Percentiles rank a stretch among this genome's conserved stretches.
Evolutionary conservation across 2,888 invertebrate genomes (phyloP).

Genomic region (Xanthorhoe designata): DNA sequence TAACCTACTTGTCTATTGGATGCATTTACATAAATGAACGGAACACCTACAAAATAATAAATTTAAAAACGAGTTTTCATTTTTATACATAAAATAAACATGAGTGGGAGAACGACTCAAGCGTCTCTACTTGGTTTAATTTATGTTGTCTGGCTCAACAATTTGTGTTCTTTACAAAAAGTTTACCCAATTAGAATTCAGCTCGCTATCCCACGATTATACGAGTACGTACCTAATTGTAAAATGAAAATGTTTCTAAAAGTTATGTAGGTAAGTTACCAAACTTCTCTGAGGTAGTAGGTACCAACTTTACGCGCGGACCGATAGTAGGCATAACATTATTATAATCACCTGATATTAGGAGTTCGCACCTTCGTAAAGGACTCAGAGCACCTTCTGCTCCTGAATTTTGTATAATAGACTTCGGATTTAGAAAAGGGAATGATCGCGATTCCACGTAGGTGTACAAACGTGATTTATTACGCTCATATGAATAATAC

Average conservation of each 20-base stretch:
- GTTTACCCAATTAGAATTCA: conserved; percentile 33
- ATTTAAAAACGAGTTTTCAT: conserved; percentile 15
- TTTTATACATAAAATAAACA: conserved; percentile 34
- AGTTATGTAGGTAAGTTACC: conserved; percentile 14
- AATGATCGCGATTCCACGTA: conserved; percentile 60
- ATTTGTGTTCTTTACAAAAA: conserved; percentile 41
- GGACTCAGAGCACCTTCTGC: conserved; percentile 41
- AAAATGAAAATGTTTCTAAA: conserved; percentile 18
- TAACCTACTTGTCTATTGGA: conserved; percentile 5
- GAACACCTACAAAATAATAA: conserved; percentile 4
- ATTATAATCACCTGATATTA: conserved; percentile 46
- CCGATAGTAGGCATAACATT: conserved; percentile 35
- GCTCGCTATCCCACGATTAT: conserved; percentile 14
- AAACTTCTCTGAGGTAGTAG: not conserved
- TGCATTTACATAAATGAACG: conserved; percentile 19
- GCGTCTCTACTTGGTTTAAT: conserved; percentile 36
- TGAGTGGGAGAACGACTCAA: conserved; percentile 35
- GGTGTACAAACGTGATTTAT: conserved; percentile 68
- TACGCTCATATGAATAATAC: conserved; percentile 68
- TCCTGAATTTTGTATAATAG: conserved; percentile 58
- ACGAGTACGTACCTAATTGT: conserved; percentile 21
- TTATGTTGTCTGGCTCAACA: conserved; percentile 41
- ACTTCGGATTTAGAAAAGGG: conserved; percentile 59
- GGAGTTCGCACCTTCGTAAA: conserved; percentile 46
- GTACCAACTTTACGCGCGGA: conserved; percentile 2